Percentiles rank a stretch among this genome's conserved stretches.
These are phyloP conservation scores for Oligia strigilis DNA, from an alignment of 2,888 invertebrate species.

Conservation along the genomic window DNA sequence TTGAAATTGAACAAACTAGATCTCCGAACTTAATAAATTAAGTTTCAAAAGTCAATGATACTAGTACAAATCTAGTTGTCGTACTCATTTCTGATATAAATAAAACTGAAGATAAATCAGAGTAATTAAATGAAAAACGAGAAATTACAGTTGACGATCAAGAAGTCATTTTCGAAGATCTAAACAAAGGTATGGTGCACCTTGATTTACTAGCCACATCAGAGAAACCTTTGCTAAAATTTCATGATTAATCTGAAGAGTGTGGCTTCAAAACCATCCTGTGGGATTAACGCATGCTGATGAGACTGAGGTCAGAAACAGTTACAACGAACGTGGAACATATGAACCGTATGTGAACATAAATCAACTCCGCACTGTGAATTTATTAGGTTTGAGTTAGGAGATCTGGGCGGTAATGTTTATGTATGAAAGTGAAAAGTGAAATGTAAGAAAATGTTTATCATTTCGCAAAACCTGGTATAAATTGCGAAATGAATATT, in stretches of 20 bases:
- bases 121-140: not conserved
- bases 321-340: slow-evolving; percentile 81
- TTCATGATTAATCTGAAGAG: slow-evolving; percentile 65
- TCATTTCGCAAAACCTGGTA: slow-evolving; percentile 35
- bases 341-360: slow-evolving; percentile 84
- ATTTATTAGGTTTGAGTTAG: slow-evolving; percentile 69
- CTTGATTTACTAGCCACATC: slow-evolving; percentile 1
- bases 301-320: slow-evolving; percentile 85
- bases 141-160: not conserved
- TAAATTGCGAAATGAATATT: slow-evolving; percentile 39
- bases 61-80: not conserved
- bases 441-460: too few relatives aligned
- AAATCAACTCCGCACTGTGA: slow-evolving; percentile 84
- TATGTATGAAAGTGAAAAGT: slow-evolving; percentile 47
- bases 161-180: not conserved
- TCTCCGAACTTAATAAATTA: slow-evolving; percentile 15
- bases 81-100: not conserved
- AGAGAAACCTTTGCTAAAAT: slow-evolving; percentile 46
- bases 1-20: slow-evolving; percentile 33
- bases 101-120: not conserved
- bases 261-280: slow-evolving; percentile 66
- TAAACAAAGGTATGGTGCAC: not conserved
- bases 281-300: slow-evolving; percentile 82
- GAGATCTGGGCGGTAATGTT: slow-evolving; percentile 59
- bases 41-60: slow-evolving; percentile 18